Percentiles rank a stretch among this genome's conserved stretches.
These are phyloP conservation scores for Lindbergichthys nudifrons DNA, from an alignment of 2,797 vertebrate species.

Conservation along the genomic window DNA sequence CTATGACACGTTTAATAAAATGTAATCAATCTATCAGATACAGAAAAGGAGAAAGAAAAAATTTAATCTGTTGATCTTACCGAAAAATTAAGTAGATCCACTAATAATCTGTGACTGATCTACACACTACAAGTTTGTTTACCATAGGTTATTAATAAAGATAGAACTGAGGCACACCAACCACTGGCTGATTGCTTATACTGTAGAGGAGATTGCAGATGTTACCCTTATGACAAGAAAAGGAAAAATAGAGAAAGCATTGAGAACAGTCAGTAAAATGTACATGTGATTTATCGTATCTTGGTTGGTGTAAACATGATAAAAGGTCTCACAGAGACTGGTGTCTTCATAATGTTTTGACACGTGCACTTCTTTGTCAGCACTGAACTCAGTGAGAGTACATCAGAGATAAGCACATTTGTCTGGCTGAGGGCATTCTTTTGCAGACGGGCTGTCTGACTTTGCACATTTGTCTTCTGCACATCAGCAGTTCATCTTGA, in stretches of 20 bases:
- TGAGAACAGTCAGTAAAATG: conserved; percentile 14
- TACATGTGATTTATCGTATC: conserved; percentile 10
- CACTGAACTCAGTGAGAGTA: conserved; percentile 58
- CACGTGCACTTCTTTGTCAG: conserved; percentile 69
- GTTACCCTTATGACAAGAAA: conserved; percentile 33
- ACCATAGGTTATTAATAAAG: conserved; percentile 21
- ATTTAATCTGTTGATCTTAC: background rate
- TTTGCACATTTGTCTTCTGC: conserved; percentile 76
- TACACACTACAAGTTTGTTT: background rate
- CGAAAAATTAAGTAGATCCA: conserved; percentile 14
- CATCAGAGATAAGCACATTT: conserved; percentile 73
- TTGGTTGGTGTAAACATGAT: conserved; percentile 33
- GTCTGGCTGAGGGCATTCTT: conserved; percentile 74
- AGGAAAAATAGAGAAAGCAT: conserved; percentile 12
- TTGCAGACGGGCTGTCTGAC: conserved; percentile 72
- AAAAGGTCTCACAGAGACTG: conserved; percentile 34
- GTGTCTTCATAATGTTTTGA: conserved; percentile 50
- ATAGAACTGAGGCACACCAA: conserved; percentile 8
- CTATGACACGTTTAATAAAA: background rate
- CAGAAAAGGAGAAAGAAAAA: background rate
- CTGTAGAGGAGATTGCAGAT: conserved; percentile 23
- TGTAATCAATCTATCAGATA: background rate
- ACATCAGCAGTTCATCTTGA: conserved; percentile 81
- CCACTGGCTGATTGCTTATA: conserved; percentile 19
- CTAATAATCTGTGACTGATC: conserved; percentile 41